Conservation (phyloP, 2,888 invertebrate species). For the Philaethria dido region DNA sequence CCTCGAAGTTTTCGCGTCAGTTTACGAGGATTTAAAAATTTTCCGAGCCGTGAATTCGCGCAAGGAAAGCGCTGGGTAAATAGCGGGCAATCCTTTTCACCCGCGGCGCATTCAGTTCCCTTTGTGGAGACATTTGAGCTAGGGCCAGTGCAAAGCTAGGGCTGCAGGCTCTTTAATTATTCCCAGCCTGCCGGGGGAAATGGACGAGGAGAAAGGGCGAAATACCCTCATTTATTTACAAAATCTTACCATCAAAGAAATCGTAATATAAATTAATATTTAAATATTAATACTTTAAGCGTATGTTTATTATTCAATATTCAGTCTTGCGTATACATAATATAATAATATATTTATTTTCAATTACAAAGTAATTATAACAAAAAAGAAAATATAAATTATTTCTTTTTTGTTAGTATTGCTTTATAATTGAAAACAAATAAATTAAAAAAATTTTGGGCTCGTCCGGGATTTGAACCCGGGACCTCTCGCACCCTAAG, state of each 20-base stretch:
- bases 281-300: background rate
- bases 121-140: conserved; percentile 66
- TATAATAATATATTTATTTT: too few relatives aligned
- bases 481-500: conserved; percentile 85
- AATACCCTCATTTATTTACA: conserved; percentile 47
- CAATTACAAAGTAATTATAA: too few relatives aligned
- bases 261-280: conserved; percentile 10
- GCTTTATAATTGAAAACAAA: background rate
- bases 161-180: conserved; percentile 73
- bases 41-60: conserved; percentile 46
- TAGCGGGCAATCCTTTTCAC: conserved; percentile 64
- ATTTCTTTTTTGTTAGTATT: too few relatives aligned
- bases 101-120: conserved; percentile 63
- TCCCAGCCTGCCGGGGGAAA: conserved; percentile 60
- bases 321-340: too few relatives aligned
- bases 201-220: conserved; percentile 53
- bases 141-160: conserved; percentile 66
- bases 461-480: conserved; percentile 85
- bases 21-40: conserved; percentile 47
- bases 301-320: too few relatives aligned
- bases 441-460: conserved; percentile 57
- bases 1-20: conserved; percentile 37
- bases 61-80: conserved; percentile 55
- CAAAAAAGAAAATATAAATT: too few relatives aligned
- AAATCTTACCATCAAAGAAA: conserved; percentile 38